Evolutionary conservation across 1,140 invertebrate species (phyloP).

Genomic region (Araneus ventricosus): DNA sequence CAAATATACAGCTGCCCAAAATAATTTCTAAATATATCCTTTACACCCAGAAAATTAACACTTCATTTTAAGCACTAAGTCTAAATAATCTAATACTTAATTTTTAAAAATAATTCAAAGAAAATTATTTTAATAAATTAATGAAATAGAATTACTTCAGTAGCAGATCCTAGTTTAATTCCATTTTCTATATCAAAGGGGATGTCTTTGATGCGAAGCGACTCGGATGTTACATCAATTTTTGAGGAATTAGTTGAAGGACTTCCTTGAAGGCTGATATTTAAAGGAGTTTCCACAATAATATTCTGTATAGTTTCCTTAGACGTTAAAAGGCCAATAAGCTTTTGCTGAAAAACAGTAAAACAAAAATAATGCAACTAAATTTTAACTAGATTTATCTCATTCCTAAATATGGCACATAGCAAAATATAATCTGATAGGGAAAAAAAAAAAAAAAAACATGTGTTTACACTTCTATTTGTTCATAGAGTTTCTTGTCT

Average conservation of each 20-base stretch:
- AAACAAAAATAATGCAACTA: not conserved
- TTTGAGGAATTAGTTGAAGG: not conserved
- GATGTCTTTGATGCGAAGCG: not conserved
- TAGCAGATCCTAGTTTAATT: slow-evolving; percentile 30
- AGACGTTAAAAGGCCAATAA: slow-evolving; percentile 10
- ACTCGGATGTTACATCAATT: slow-evolving; percentile 8
- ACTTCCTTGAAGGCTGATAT: slow-evolving; percentile 46
- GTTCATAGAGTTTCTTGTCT: too few species aligned
- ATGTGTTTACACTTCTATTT: not conserved
- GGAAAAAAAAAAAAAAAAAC: not conserved
- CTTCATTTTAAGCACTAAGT: too few species aligned
- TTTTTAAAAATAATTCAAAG: too few species aligned
- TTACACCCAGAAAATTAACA: too few species aligned
- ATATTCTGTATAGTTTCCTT: not conserved
- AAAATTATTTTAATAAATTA: not conserved
- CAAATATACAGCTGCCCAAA: too few species aligned
- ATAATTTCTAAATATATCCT: too few species aligned
- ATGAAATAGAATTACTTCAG: slow-evolving; percentile 45
- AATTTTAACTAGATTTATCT: not conserved
- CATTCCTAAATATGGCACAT: not conserved
- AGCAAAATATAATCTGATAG: not conserved
- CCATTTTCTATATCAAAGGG: not conserved
- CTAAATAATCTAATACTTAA: too few species aligned
- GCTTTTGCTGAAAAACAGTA: slow-evolving; percentile 21
- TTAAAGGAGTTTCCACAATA: slow-evolving; percentile 48